These are phyloP conservation scores for Ylistrum balloti DNA, from an alignment of 1,140 invertebrate species.

Conservation along the genomic window DNA sequence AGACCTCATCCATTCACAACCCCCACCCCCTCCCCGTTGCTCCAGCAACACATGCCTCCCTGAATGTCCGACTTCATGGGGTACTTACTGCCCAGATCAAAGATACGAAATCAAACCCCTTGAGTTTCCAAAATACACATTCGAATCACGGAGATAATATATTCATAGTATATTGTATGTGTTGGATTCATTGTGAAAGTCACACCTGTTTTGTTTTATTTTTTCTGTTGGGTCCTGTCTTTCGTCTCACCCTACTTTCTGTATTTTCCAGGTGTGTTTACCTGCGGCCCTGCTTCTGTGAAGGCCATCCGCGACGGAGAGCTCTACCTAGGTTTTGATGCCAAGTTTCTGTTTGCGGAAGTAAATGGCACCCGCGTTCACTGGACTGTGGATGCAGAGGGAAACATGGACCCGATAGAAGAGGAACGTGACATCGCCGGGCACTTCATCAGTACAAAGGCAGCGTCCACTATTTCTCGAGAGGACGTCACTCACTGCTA, in stretches of 20 bases:
- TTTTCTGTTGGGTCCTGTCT: too few relatives aligned
- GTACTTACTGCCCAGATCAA: too few relatives aligned
- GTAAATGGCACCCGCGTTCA: constrained; percentile 83
- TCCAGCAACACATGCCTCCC: too few relatives aligned
- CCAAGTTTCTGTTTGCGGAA: constrained; percentile 91
- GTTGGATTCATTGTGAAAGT: too few relatives aligned
- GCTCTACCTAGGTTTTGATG: constrained; percentile 90
- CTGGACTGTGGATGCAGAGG: constrained; percentile 75
- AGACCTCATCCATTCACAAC: too few relatives aligned
- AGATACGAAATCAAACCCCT: too few relatives aligned
- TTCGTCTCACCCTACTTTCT: neutral
- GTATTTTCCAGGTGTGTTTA: constrained; percentile 85
- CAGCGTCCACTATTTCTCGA: constrained; percentile 74
- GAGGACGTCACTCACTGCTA: constrained; percentile 76
- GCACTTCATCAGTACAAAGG: constrained; percentile 76
- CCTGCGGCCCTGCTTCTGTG: constrained; percentile 90
- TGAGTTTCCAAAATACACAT: too few relatives aligned
- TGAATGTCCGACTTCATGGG: too few relatives aligned
- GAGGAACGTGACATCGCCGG: constrained; percentile 72
- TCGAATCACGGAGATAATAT: too few relatives aligned
- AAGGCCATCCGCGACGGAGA: constrained; percentile 92
- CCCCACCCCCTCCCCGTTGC: too few relatives aligned
- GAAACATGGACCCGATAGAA: constrained; percentile 74
- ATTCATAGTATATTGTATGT: too few relatives aligned
- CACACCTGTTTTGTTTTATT: too few relatives aligned